phyloP scores from a whole-genome alignment of 92 coral and sea anemone species.

The Umimayanthus chanpuru region DNA sequence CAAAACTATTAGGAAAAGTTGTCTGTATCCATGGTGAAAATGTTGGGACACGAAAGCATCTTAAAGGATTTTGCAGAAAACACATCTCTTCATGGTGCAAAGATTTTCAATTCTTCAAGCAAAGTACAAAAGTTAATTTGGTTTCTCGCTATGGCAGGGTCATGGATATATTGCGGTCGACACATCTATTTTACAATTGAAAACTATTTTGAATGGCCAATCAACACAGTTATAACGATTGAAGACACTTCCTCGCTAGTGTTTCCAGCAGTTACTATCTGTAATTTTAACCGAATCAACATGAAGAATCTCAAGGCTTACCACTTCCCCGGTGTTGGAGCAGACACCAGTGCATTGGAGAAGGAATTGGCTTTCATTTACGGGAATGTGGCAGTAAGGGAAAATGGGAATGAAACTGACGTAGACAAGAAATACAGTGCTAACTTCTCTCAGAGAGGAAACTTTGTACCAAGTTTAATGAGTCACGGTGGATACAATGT shows the following conservation, averaged over 20 bases:
- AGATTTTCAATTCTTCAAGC: not conserved
- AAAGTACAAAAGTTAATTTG: conserved; percentile 5
- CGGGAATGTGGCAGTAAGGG: not conserved
- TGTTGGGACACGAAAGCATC: not conserved
- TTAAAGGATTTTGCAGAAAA: conserved; percentile 34
- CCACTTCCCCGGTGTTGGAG: not conserved
- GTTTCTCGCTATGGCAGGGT: conserved; percentile 10
- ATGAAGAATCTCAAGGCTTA: not conserved
- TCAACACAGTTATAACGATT: conserved; percentile 24
- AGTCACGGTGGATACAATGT: not conserved
- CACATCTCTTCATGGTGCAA: conserved; percentile 28
- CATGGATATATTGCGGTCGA: not conserved
- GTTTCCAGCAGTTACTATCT: conserved; percentile 38
- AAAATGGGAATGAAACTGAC: not conserved
- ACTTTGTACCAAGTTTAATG: not conserved
- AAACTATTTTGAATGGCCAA: not conserved
- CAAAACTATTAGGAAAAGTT: not conserved
- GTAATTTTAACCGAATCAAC: conserved; percentile 9
- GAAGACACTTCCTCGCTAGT: not conserved
- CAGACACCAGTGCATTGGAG: not conserved
- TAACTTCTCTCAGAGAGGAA: conserved; percentile 21
- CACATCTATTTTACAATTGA: not conserved
- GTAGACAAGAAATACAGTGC: not conserved
- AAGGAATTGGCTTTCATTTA: not conserved
- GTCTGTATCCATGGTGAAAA: not conserved